Conservation (phyloP, 2,888 invertebrate genomes). For the Galeopsomyia nigrocyanea region DNA sequence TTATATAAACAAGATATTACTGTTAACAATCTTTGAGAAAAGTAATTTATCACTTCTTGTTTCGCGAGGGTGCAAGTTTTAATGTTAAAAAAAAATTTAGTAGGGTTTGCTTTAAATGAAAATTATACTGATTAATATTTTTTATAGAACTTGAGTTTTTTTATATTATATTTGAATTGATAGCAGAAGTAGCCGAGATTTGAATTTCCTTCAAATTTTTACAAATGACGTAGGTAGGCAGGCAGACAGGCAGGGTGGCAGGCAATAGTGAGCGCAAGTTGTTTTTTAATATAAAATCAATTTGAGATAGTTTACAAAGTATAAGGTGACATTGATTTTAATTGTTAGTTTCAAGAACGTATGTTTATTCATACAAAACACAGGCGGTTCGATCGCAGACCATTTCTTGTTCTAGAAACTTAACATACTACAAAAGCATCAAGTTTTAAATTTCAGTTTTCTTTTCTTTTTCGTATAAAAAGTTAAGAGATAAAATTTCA, state of each 20-base stretch:
- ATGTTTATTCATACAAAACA: conserved; percentile 31
- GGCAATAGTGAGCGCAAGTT: conserved; percentile 64
- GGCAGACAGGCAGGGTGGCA: conserved; percentile 63
- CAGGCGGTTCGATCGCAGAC: background rate
- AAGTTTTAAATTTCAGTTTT: conserved; percentile 13
- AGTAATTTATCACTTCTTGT: background rate
- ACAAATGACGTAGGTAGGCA: conserved; percentile 50
- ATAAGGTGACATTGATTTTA: too few relatives aligned
- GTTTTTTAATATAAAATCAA: background rate
- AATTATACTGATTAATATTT: background rate
- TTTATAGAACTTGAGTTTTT: conserved; percentile 3
- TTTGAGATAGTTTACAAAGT: conserved; percentile 58
- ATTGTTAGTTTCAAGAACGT: background rate
- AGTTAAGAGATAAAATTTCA: background rate
- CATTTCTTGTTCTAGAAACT: conserved; percentile 32
- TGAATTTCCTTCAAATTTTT: conserved; percentile 23
- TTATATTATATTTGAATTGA: conserved; percentile 6
- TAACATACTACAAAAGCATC: background rate
- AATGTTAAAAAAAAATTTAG: conserved; percentile 7
- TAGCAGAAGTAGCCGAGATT: conserved; percentile 8
- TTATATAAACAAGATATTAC: conserved; percentile 16
- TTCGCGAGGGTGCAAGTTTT: conserved; percentile 1
- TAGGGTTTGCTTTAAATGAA: background rate
- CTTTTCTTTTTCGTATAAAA: too few relatives aligned
- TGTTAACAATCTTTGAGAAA: conserved; percentile 17